Base-by-base conservation (phyloP, 2,888 invertebrate species). In the Dicyrtoma fusca region DNA sequence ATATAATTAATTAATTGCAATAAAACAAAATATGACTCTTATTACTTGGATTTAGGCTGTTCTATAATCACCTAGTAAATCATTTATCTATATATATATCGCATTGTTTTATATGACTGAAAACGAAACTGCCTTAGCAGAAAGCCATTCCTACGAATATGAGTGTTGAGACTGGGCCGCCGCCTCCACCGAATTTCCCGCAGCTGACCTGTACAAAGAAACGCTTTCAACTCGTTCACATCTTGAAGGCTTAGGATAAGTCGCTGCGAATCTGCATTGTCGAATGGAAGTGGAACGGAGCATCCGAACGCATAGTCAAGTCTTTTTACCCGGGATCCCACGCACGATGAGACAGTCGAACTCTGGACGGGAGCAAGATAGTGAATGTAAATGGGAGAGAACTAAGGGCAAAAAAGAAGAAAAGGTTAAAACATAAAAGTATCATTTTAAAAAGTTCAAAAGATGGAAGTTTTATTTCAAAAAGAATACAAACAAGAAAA, bases 301-400 rank as follows among this genome's bases (percentile, higher is more conserved):
- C 65, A 14, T 10, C 70, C 45, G 77, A 79, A 51, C 80, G 79
- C 65, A 64, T 74, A 55, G 79, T 80, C 0, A 61, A 61, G 21
- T 74, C 74, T 21, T 74, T 80, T 64, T 44, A 53, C 13, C 62
- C 63, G 4, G 74, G 72, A 21, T 77, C 77, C 51, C 73, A 78
- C 44, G 77, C 76, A 63, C 63, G 71, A 83, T 88, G 89, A 79
- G 89, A 90, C 81, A 89, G 89, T 0, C 86, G 88, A 0, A 83
- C 91, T 69, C 86, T 86, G 69, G 86, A 89, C 44, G 90, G 90
- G 14, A 91, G 91, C 82, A 89, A 91, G 82, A 87, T 91, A 26
- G 85, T 91, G 26, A 89, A 90, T 77, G 90, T 91, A 5, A 91
- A 91, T 81, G 91, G 91, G 13, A 86, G n/a, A n/a, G n/a, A n/a